These are phyloP conservation scores for Diorhabda sublineata DNA, from an alignment of 1,140 invertebrate genomes.

Conservation along the genomic window DNA sequence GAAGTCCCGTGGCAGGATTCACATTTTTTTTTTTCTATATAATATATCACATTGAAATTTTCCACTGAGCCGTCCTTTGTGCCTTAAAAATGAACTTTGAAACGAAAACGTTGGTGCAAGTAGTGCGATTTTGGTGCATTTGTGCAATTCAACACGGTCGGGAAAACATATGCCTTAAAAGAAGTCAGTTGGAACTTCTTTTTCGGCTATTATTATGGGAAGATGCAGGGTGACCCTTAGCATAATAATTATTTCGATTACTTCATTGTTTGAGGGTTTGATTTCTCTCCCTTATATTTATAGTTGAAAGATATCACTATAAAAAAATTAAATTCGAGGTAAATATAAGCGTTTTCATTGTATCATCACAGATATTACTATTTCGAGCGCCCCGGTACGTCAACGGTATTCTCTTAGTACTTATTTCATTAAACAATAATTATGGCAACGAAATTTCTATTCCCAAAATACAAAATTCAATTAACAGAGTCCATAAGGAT, in stretches of 20 bases:
- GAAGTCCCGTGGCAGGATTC: slow-evolving; percentile 28
- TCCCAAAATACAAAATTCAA: too few relatives aligned
- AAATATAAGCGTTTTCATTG: slow-evolving; percentile 15
- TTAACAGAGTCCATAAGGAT: too few relatives aligned
- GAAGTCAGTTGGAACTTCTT: slow-evolving; percentile 2
- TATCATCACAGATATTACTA: slow-evolving; percentile 4
- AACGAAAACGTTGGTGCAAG: slow-evolving; percentile 20
- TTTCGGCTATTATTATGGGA: slow-evolving; percentile 4
- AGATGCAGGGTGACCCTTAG: slow-evolving; percentile 24
- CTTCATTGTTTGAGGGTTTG: slow-evolving; percentile 17
- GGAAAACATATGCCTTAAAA: not conserved
- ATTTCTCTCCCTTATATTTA: slow-evolving; percentile 21
- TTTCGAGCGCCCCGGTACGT: not conserved
- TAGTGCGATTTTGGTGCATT: slow-evolving; percentile 21
- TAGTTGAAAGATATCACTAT: slow-evolving; percentile 20
- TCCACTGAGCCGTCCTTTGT: slow-evolving; percentile 25
- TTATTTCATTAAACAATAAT: not conserved
- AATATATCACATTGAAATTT: slow-evolving; percentile 32
- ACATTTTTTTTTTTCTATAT: slow-evolving; percentile 16
- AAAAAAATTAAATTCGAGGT: slow-evolving; percentile 11
- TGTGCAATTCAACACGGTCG: slow-evolving; percentile 3
- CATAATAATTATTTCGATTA: slow-evolving; percentile 24
- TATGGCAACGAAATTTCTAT: not conserved
- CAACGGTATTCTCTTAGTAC: not conserved
- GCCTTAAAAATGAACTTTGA: slow-evolving; percentile 12